Base-by-base conservation (phyloP, 2,888 invertebrate species). In the Tipula lateralis region DNA sequence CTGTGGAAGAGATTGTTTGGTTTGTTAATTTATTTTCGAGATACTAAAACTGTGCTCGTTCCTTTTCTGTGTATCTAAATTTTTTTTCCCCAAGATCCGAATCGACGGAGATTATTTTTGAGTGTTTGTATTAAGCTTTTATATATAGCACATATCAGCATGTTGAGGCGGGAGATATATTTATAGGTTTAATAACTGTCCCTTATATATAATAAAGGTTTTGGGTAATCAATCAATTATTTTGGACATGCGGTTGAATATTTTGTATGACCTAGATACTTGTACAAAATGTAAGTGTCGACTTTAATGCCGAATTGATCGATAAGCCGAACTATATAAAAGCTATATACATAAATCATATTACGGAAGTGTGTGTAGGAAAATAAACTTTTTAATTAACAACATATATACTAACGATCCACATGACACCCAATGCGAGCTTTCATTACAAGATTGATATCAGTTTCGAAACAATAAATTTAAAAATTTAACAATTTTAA, bases 391-490 rank as follows among this genome's bases (percentile, higher is more conserved):
- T 50, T 12, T 50, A 50, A 50, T 50, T 50, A 50, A 50, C 16
- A 50, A 50, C 4, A 1, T 19, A 50, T 50, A 5, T 50, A 50
- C 1, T n/a, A 16, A 19, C 19, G 16, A 2, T 9, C 6, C 36
- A 36, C 12, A 9, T 2, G 36, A 36, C 12, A 36, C 9, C 12
- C 36, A 36, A 36, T 66, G 16, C 12, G 3, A 5, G 9, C 13
- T 34, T 83, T 83, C 13, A 24, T 34, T 34, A n/a, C n/a, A 83
- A 83, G 34, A 83, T 83, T 24, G 5, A 30, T 82, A 32, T 82
- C 30, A 50, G 1, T 50, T 16, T 16, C n/a, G 44, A 16, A 50
- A 50, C 7, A 50, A 50, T 16, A 16, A 50, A 50, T n/a, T n/a
- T n/a, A 16, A 16, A 16, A 50, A 50, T 50, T 50, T 16, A 50